Conservation (phyloP, 2,888 invertebrate species). For the Phytoseiulus persimilis region DNA sequence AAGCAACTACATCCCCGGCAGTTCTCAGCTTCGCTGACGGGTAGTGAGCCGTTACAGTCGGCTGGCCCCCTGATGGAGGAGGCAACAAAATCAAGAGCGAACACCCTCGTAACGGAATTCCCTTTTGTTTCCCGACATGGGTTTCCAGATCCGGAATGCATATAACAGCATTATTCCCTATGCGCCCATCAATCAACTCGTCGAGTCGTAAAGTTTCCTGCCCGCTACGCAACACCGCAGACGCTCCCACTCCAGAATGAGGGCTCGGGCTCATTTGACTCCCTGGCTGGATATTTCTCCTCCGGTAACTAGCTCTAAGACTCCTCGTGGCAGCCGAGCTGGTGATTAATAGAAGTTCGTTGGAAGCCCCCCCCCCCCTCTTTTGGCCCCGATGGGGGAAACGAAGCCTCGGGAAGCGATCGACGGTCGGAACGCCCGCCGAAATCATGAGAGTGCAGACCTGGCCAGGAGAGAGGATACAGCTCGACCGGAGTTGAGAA, state of each 20-base stretch:
- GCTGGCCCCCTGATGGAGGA: not conserved
- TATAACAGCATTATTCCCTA: not conserved
- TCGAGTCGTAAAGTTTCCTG: not conserved
- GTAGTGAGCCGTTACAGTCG: not conserved
- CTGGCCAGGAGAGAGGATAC: no score
- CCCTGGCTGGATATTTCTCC: not conserved
- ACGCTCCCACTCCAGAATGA: not conserved
- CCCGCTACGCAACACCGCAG: not conserved
- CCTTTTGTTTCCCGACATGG: not conserved
- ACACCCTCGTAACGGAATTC: not conserved
- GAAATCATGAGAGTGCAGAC: no score
- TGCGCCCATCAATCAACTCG: not conserved
- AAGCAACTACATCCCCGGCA: not conserved
- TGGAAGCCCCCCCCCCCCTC: no score
- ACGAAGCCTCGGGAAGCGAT: no score
- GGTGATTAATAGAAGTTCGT: no score
- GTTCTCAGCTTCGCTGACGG: not conserved
- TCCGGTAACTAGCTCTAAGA: not conserved
- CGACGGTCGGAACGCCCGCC: no score
- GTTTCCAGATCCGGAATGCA: not conserved
- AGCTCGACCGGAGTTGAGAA: no score
- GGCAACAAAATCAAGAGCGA: not conserved
- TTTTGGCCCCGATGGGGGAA: no score
- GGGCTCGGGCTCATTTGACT: not conserved
- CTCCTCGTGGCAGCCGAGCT: not conserved